Conservation (phyloP, 2,888 invertebrate species). For the Aporophyla lueneburgensis region DNA sequence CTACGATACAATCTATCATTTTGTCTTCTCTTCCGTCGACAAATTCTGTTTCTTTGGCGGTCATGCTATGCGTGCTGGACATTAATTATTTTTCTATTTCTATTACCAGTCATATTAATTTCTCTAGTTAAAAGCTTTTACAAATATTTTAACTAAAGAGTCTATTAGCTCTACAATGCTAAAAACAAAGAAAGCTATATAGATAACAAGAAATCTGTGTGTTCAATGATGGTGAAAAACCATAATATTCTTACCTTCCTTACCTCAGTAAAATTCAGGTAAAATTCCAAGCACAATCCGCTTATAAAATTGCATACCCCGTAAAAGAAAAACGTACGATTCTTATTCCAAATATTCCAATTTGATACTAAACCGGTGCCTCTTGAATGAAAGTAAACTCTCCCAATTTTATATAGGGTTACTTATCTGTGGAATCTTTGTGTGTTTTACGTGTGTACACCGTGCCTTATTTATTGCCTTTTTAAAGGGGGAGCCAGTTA, state of each 20-base stretch:
- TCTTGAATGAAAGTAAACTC: conserved; percentile 46
- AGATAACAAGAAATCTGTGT: neutral
- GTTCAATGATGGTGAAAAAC: neutral
- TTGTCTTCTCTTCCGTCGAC: too few relatives aligned
- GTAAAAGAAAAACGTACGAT: conserved; percentile 26
- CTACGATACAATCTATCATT: too few relatives aligned
- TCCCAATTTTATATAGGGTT: conserved; percentile 29
- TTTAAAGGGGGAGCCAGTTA: neutral
- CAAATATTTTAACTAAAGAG: neutral
- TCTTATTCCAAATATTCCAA: conserved; percentile 30
- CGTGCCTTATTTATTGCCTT: neutral
- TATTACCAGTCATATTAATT: too few relatives aligned
- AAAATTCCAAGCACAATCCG: conserved; percentile 21
- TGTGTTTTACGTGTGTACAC: neutral
- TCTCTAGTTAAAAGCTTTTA: too few relatives aligned
- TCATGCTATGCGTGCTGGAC: too few relatives aligned
- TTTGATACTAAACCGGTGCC: conserved; percentile 33
- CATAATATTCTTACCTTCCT: neutral
- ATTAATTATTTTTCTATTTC: too few relatives aligned
- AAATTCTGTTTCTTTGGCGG: too few relatives aligned
- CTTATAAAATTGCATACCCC: conserved; percentile 27
- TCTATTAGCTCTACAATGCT: neutral
- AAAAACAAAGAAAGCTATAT: neutral
- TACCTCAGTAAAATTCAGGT: neutral
- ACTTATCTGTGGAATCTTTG: conserved; percentile 11